Evolutionary conservation across 2,113 vertebrate genomes (phyloP).

Genomic region (Oreochromis aureus): DNA sequence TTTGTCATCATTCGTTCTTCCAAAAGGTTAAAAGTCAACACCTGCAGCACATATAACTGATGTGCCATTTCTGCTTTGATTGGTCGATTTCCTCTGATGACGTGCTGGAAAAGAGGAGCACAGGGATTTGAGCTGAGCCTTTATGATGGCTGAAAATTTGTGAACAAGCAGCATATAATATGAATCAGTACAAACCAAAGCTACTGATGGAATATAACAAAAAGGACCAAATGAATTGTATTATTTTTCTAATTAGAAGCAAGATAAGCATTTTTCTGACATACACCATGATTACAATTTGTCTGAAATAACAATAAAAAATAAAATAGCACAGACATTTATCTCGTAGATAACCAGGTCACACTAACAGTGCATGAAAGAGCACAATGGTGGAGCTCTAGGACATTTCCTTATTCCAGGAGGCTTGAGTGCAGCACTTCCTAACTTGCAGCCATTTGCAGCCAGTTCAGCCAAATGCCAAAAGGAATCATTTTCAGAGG

Average conservation of each 20-base stretch:
- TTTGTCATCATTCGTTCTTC: constrained; percentile 99
- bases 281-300: background rate
- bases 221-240: background rate
- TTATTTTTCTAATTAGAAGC: background rate
- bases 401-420: background rate
- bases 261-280: background rate
- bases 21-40: constrained; percentile 94
- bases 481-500: constrained; percentile 33
- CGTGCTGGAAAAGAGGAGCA: constrained; percentile 74
- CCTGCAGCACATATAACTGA: constrained; percentile 96
- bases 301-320: background rate
- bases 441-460: background rate
- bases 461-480: constrained; percentile 28
- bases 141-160: background rate
- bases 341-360: background rate
- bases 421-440: background rate
- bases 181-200: background rate
- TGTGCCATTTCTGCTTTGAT: constrained; percentile 99
- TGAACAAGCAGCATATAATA: background rate
- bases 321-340: background rate
- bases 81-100: constrained; percentile 95
- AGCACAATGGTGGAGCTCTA: background rate
- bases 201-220: background rate
- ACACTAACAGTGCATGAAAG: background rate
- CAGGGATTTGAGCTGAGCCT: background rate